Evolutionary conservation across 2,113 vertebrate genomes (phyloP).

Genomic region (Pholis gunnellus): DNA sequence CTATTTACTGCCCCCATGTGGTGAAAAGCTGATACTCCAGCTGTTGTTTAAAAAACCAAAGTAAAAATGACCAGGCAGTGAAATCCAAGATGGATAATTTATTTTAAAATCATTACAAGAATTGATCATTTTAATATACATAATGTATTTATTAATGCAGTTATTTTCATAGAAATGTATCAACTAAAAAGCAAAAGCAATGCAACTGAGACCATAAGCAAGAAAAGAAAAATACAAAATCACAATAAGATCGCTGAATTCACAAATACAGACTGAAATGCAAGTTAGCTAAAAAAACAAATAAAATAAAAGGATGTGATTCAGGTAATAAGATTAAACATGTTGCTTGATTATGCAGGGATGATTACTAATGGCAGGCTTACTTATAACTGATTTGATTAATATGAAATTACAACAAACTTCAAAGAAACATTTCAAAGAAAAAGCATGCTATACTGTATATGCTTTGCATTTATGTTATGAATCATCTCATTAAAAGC

Average conservation of each 20-base stretch:
- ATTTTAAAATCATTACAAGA: neutral
- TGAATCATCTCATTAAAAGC: neutral
- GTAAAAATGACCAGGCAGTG: neutral
- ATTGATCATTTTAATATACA: neutral
- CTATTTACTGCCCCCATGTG: slow-evolving; percentile 74
- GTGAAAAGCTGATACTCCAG: neutral
- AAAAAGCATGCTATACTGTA: neutral
- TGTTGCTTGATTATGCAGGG: neutral
- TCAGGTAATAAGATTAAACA: neutral
- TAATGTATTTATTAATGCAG: neutral
- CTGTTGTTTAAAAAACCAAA: neutral
- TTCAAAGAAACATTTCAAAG: neutral
- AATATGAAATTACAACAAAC: neutral
- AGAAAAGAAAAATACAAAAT: neutral
- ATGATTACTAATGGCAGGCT: neutral
- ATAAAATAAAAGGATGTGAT: neutral
- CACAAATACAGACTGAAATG: neutral
- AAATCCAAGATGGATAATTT: slow-evolving; percentile 21
- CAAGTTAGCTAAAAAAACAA: neutral
- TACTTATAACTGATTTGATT: neutral
- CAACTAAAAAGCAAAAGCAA: neutral
- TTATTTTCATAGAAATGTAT: neutral
- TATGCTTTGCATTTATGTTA: neutral
- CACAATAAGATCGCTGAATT: neutral
- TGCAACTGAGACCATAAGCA: neutral